Evolutionary conservation across 2,113 vertebrate species (phyloP), one percentile per base, ranked within the genome.

Genomic region (Ramphastos sulfuratus): DNA sequence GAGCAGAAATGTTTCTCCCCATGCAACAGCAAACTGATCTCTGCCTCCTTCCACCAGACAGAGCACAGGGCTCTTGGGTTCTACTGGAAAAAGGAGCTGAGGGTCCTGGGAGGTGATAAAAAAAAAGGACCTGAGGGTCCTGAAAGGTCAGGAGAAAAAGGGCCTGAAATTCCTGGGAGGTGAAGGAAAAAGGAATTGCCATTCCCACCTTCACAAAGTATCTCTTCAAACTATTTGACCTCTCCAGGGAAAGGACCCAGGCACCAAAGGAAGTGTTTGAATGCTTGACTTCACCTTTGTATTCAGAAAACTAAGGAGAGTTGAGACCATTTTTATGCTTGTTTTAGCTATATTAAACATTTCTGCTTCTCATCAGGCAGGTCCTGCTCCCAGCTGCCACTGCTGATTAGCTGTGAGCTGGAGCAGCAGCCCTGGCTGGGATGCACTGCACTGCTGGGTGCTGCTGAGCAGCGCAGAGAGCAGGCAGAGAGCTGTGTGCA

Each of bases 31-130:
- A 31, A 74, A 10, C 46, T 81, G 42, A 91, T 52, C 67, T 64
- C 61, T 91, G 74, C 85, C 96, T 94, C 92, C 77, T 92, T 61
- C 86, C 87, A 92, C 71, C 93, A 96, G 91, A 54, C 91, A 95
- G 89, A 85, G 96, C 69, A 79, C 9, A 50, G 21, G 48, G 48
- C 48, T 50, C 48, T 50, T 50, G 48, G 48, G 20, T 23, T 23
- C 10, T 23, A 50, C 48, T 50, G 48, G 48, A 50, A 50, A 50
- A 50, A 50, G 48, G 48, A 11, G 20, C 48, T 50, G 48, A 50
- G 48, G 48, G 20, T 50, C 44, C 44, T 46, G 44, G 44, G 16
- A 46, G 44, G 44, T 46, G 46, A 19, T 37, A 8, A 37, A 37
- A 37, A 50, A 50, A 48, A 50, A 50, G 21, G 48, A 12, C 20